A percentile compares a stretch with the other conserved stretches of the same genome.
Conservation (phyloP, 2,797 vertebrate genomes). For the Silurus lanzhouensis region DNA sequence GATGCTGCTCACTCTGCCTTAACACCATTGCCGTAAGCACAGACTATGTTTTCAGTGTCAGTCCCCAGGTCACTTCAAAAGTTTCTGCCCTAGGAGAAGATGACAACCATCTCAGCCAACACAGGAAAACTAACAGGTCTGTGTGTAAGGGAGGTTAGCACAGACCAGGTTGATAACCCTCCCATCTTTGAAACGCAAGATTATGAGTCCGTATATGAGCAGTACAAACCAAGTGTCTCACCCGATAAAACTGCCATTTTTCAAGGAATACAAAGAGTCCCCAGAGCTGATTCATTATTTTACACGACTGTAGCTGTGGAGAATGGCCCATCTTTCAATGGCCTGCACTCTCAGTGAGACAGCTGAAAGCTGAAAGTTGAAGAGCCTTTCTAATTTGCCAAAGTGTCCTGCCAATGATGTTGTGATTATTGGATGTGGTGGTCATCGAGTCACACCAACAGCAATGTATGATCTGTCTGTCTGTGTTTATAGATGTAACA, state of each 20-base stretch:
- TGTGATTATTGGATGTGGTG: constrained; percentile 37
- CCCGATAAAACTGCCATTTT: constrained; percentile 20
- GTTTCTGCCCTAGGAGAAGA: too few species aligned
- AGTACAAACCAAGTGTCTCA: neutral
- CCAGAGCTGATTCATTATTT: constrained; percentile 27
- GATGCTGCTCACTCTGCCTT: constrained; percentile 43
- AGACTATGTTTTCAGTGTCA: constrained; percentile 53
- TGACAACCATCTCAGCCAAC: too few species aligned
- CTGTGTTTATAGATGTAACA: constrained; percentile 1
- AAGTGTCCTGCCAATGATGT: neutral
- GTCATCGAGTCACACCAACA: constrained; percentile 20
- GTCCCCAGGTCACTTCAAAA: constrained; percentile 20
- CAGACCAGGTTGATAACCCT: constrained; percentile 45
- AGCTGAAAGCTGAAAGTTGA: constrained; percentile 10
- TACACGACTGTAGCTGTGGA: constrained; percentile 22
- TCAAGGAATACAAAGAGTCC: constrained; percentile 21
- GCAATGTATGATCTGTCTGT: constrained; percentile 24
- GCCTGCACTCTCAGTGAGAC: constrained; percentile 33
- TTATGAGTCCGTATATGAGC: constrained; percentile 9
- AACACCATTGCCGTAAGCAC: constrained; percentile 47
- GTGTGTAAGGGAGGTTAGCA: constrained; percentile 45
- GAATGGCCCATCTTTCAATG: constrained; percentile 23
- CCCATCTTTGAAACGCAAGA: constrained; percentile 27
- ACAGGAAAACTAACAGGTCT: constrained; percentile 55
- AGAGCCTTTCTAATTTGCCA: neutral